phyloP scores from a whole-genome alignment of 2,888 invertebrate genomes.

The Oligia fasciuncula region DNA sequence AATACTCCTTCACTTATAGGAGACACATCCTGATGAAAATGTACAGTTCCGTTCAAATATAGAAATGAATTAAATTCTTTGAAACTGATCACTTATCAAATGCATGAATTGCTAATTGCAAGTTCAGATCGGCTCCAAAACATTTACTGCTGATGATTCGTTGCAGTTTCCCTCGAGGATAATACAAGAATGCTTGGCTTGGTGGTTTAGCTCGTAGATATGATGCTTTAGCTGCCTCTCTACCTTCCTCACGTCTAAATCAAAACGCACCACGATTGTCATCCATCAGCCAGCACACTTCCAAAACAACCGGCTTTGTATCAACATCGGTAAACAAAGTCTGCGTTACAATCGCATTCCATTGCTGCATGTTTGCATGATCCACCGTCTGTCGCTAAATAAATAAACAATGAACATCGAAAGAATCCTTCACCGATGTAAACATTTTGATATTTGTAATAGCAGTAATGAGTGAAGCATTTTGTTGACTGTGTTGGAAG shows the following conservation, averaged over 20 bases:
- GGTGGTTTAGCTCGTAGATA: background rate
- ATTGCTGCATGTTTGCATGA: conserved; percentile 54
- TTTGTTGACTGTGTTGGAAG: conserved; percentile 24
- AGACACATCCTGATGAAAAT: no score
- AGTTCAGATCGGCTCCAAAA: background rate
- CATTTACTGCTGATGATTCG: background rate
- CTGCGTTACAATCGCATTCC: conserved; percentile 64
- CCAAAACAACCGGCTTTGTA: conserved; percentile 49
- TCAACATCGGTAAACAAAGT: conserved; percentile 55
- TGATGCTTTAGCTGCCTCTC: background rate
- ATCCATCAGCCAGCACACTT: conserved; percentile 40
- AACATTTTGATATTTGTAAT: conserved; percentile 54
- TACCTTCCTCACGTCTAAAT: background rate
- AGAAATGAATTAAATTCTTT: no score
- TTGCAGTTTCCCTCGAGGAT: background rate
- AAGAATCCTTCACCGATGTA: conserved; percentile 60
- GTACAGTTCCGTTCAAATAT: background rate
- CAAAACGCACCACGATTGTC: conserved; percentile 3
- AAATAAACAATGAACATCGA: conserved; percentile 62
- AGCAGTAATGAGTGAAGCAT: conserved; percentile 49
- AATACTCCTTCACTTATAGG: no score
- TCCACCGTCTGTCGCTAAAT: conserved; percentile 51
- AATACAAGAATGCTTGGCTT: background rate
- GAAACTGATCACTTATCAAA: background rate
- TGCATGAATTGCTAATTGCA: background rate